Base-by-base conservation (phyloP, 2,888 invertebrate species). In the Drosophila neotestacea region DNA sequence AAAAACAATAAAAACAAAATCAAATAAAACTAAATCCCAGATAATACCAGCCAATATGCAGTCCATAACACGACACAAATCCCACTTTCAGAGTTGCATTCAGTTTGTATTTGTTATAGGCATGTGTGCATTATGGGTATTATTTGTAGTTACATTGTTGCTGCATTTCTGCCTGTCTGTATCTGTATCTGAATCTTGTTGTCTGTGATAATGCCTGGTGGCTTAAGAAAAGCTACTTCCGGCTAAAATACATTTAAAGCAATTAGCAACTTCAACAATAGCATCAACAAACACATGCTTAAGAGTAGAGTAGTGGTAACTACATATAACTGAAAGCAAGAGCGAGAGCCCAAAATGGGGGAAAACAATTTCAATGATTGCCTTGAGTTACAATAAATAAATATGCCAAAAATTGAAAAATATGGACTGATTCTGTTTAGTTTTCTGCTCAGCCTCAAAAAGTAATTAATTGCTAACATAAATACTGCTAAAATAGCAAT, bases 181-280 rank as follows among this genome's bases (percentile, higher is more conserved):
- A 39, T 42, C 28, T 48, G 27, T 30, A 22, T n/a, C 22, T 30
- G 30, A 16, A 41, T 54, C 36, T 54, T 34, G n/a, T 11, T 69
- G 50, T 38, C 32, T 61, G 42, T 73, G 52, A 66, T 68, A 47
- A 63, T 88, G 85, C 73, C 73, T 54, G 73, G 56, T 27, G 74
- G 83, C 79, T 85, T 77, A 73, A 72, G 74, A 36, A 67, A 86
- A 88, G 63, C 85, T 78, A 86, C 89, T 84, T 88, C 75, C 68
- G 78, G 73, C 68, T 67, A 62, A 81, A 80, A 78, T 72, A 69
- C 79, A 89, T 89, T 89, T 85, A 77, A 85, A 79, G 73, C 85
- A 87, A 89, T 89, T 85, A 87, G 77, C 32, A 41, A 48, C 30
- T 56, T 56, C 62, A 58, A 58, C 42, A 65, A 62, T 54, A 56